Evolutionary conservation across 2,888 invertebrate genomes (phyloP), one percentile per base, ranked within the genome.

Genomic region (Leptura quadrifasciata): DNA sequence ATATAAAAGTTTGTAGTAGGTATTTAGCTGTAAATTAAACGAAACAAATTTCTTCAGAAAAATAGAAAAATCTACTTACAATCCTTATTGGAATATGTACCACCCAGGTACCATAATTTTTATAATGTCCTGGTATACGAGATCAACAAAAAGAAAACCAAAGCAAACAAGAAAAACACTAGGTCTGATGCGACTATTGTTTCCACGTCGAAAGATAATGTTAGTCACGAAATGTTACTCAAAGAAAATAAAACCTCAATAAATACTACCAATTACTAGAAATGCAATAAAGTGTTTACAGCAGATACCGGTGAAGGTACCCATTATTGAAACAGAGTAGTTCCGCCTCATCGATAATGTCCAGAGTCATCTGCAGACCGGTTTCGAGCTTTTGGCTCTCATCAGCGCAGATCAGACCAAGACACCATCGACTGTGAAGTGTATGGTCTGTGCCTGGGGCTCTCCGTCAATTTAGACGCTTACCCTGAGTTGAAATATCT

Each of bases 11-110:
- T 61, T 61, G 17, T 2, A 61, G 8, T 35, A 35, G 35, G 10
- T 35, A 31, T 61, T 61, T 35, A 15, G 35, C 35, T 31, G n/a
- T 12, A 61, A 61, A 18, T 61, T 58, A 20, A 58, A 61, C 15
- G 61, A 31, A 61, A 61, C n/a, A 60, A 12, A 35, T 31, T 61
- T 35, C 61, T 1, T 10, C 24, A 17, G 15, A 61, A 35, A 61
- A 61, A 31, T 61, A 35, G 61, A 27, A 35, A 31, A 61, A 61
- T 61, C 9, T 61, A 5, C 61, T 17, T 61, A 5, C 61, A 61
- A 31, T 21, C 35, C 20, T 18, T 61, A 4, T 35, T 61, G 24
- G 35, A 61, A 17, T 61, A 58, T 18, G 18, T 58, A 24, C 58
- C 58, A 58, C 58, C 24, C 9, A 8, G 39, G 18, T 58, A 58